Conservation (phyloP, 1,140 invertebrate genomes). For the Adoxophyes honmai region DNA sequence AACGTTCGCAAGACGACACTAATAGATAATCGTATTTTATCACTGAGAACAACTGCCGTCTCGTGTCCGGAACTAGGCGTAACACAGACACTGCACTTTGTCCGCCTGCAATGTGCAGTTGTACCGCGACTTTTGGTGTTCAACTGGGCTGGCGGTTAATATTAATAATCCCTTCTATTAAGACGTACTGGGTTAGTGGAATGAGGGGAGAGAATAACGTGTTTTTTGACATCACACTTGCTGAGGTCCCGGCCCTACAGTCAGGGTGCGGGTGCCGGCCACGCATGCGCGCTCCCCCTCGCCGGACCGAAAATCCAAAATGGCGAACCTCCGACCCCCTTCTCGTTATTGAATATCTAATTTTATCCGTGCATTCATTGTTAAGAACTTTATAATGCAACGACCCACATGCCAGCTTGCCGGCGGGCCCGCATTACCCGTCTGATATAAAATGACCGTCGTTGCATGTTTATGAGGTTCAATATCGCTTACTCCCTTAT, state of each 20-base stretch:
- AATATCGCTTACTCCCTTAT: no score
- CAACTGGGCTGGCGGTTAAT: constrained; percentile 42
- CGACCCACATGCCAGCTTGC: constrained; percentile 21
- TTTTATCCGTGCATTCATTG: constrained; percentile 70
- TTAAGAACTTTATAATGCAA: constrained; percentile 40
- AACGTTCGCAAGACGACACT: neutral
- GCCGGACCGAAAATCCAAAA: constrained; percentile 62
- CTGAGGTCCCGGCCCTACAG: constrained; percentile 60
- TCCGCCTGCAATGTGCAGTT: neutral
- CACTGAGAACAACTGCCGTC: neutral
- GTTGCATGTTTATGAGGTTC: no score
- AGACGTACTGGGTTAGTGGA: constrained; percentile 71
- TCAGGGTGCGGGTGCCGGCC: constrained; percentile 58
- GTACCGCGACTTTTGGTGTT: neutral
- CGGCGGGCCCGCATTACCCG: no score
- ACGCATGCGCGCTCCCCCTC: constrained; percentile 70
- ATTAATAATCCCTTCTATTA: constrained; percentile 57
- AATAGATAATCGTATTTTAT: constrained; percentile 3
- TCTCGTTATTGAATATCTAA: constrained; percentile 75
- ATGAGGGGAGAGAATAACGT: constrained; percentile 71
- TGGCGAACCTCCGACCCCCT: constrained; percentile 69
- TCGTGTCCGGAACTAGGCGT: neutral
- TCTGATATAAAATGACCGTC: no score
- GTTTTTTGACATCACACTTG: constrained; percentile 72
- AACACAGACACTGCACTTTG: constrained; percentile 4